Base-by-base conservation (phyloP, 1,140 invertebrate species). In the Lucilia cuprina region DNA sequence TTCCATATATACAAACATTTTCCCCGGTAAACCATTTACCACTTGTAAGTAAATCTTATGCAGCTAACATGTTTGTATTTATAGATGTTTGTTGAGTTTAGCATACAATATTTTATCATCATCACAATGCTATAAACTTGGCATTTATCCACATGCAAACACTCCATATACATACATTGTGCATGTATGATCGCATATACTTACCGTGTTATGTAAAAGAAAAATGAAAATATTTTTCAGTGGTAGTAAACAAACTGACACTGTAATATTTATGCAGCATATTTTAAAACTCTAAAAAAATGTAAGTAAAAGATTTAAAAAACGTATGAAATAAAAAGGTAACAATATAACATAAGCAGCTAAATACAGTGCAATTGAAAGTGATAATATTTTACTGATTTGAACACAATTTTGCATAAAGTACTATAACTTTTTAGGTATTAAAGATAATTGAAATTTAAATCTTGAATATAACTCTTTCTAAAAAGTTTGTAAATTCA, bases 111-210 rank as follows among this genome's bases (percentile, higher is more conserved):
- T 78, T 47, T 78, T 78, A 47, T 78, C 35, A 47, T 41, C 41
- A 17, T 41, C 35, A 41, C 14, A 70, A 47, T 19, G 41, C 41
- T 78, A 35, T 78, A 47, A 78, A 78, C 75, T 78, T 78, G 75
- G 41, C 75, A 78, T 78, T 78, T 78, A 78, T 78, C 75, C 35
- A 70, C 75, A 78, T 19, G 35, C 75, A 78, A 78, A 47, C 75
- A 47, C 75, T 78, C 19, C 17, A 78, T 78, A 41, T 41, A 78
- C 3, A 19, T 25, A 70, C 25, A n/a, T n/a, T 2, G 0, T 7
- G 55, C n/a, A n/a, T 60, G 55, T 60, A 3, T n/a, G 55, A 60
- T 60, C 13, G n/a, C 55, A 60, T 5, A 60, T n/a, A 60, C 55
- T 60, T 60, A 60, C 14, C 5, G n/a, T n/a, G 55, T 60, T 60